Evolutionary conservation across 2,888 invertebrate genomes (phyloP).

Genomic region (Ditula angustiorana): DNA sequence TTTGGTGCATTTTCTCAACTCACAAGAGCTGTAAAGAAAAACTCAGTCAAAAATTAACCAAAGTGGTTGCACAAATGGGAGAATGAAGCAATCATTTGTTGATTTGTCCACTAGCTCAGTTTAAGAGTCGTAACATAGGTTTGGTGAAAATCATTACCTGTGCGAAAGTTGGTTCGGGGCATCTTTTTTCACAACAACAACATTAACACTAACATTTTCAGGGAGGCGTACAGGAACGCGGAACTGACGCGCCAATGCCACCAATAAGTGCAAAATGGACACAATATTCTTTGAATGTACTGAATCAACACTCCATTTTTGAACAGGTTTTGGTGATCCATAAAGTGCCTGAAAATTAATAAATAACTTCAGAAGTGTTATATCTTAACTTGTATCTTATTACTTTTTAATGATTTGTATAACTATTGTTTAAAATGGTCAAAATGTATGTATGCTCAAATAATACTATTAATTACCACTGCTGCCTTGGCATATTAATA

Average conservation of each 20-base stretch:
- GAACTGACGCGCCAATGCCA: constrained; percentile 96
- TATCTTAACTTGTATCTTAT: too few species aligned
- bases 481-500: too few species aligned
- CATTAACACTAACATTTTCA: constrained; percentile 97
- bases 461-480: too few species aligned
- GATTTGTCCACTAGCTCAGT: not conserved
- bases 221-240: constrained; percentile 98
- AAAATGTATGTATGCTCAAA: too few species aligned
- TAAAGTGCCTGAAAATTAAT: constrained; percentile 86
- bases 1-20: too few species aligned
- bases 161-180: constrained; percentile 88
- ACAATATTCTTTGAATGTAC: constrained; percentile 99
- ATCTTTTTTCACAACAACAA: constrained; percentile 95
- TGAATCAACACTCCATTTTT: constrained; percentile 98
- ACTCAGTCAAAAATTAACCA: too few species aligned
- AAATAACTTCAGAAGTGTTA: too few species aligned
- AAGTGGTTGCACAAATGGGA: too few species aligned
- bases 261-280: constrained; percentile 96
- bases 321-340: constrained; percentile 90
- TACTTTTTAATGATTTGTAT: not conserved
- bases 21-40: too few species aligned
- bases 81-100: too few species aligned
- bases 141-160: constrained; percentile 76
- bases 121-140: not conserved
- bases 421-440: not conserved